Evolutionary conservation across 2,113 vertebrate species (phyloP), one percentile per base, ranked within the genome.

Genomic region (Canis aureus): DNA sequence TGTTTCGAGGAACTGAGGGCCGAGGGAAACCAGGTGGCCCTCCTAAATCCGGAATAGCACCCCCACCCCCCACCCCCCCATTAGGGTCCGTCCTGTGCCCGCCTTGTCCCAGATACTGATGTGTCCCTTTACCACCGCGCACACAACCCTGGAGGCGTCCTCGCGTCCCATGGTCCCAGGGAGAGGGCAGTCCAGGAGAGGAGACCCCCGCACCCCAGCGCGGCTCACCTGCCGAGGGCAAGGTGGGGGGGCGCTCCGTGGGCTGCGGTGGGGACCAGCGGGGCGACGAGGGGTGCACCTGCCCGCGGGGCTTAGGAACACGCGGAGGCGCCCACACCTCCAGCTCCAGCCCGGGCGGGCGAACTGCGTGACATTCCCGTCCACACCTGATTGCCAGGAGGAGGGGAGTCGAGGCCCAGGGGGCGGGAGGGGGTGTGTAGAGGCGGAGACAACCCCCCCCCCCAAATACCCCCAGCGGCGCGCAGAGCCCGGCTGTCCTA

Each of bases 311-410:
- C 23, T 59, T 73, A 23, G 74, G 60, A n/a, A 49, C 60, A 0
- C 12, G 55, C 71, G 27, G 49, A 29, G 29, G 43, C 15, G 38
- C 57, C 35, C 35, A 22, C 80, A 80, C 49, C 74, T 62, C n/a
- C 29, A 15, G 71, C 67, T 35, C 74, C 73, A 62, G 7, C 38
- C 51, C 23, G 3, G 85, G 57, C 29, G 27, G 4, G 71, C 53
- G 32, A 62, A 62, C 15, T 20, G 84, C 64, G 16, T 57, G 84
- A 49, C 67, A 13, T 43, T 29, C 66, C 11, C 0, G 83, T 87
- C 43, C 88, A 71, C 88, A 71, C 55, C 67, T 94, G 92, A 96
- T 51, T 90, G 95, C 91, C 86, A 60, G 59, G 60, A 76, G 35
- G 73, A 64, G 32, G 32, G 38, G 22, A 60, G 85, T 53, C 22